A percentile compares a stretch with the other conserved stretches of the same genome.
phyloP scores from a whole-genome alignment of 2,888 invertebrate species.

The Acleris cristana region DNA sequence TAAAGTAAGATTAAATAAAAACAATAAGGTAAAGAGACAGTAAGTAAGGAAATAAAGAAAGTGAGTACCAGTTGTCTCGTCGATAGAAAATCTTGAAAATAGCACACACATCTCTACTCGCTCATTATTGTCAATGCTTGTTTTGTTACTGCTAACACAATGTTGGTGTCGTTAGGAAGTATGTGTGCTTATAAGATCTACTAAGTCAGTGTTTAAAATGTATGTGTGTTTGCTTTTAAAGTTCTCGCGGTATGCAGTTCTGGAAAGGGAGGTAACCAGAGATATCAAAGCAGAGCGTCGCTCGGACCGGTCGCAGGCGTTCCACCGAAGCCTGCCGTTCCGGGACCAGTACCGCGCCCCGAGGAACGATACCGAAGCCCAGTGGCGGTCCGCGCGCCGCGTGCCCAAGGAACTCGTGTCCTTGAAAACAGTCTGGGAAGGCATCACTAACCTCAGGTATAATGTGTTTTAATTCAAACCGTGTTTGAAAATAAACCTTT shows the following conservation, averaged over 20 bases:
- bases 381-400: constrained; percentile 83
- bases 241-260: constrained; percentile 60
- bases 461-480: not conserved
- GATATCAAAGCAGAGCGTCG: constrained; percentile 77
- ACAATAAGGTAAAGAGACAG: no score
- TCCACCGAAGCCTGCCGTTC: constrained; percentile 75
- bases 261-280: constrained; percentile 71
- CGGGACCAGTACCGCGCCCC: constrained; percentile 77
- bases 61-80: no score
- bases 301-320: constrained; percentile 67
- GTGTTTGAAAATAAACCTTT: no score
- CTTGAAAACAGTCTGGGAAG: constrained; percentile 86
- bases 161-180: no score
- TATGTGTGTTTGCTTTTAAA: constrained; percentile 40
- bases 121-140: no score
- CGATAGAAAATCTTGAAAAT: no score
- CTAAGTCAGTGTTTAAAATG: constrained; percentile 28
- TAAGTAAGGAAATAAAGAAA: no score
- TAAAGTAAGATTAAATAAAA: no score
- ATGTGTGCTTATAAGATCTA: not conserved
- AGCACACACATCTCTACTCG: no score
- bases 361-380: constrained; percentile 72
- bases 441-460: constrained; percentile 85
- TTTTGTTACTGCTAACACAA: no score
- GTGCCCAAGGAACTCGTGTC: constrained; percentile 84